Base-by-base conservation (phyloP, 2,113 vertebrate genomes). In the Calidris pugnax region DNA sequence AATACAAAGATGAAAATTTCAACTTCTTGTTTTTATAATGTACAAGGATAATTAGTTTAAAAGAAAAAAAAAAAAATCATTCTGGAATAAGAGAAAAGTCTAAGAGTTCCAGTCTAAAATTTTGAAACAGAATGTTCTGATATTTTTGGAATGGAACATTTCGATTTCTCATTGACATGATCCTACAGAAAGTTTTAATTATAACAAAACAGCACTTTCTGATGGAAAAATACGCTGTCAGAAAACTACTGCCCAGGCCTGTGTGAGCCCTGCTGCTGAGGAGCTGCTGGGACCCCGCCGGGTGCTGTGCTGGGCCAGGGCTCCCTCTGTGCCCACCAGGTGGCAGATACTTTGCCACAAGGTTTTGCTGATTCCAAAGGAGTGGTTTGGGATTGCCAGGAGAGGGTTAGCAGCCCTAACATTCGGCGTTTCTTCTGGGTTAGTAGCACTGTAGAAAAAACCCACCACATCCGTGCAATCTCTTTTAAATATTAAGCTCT, bases 401-500 rank as follows among this genome's bases (percentile, higher is more conserved):
- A 66, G 90, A 26, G 71, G 50, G 39, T 92, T 72, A 87, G 24
- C 4, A 79, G 76, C 33, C 22, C 73, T 64, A 69, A 56, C 48
- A 27, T 16, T 74, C 59, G 51, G 60, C 20, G 2, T 56, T 72
- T 78, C 85, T 33, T 83, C 57, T 79, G 45, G 23, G n/a, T 60
- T 68, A 91, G 66, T 81, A 88, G 76, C 39, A n/a, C 39, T 32
- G 66, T 19, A 86, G 80, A 67, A 57, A 85, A 89, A 86, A 79
- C 62, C 18, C 23, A 39, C 7, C 24, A 43, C 85, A 57, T 62
- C 48, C 80, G 53, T 82, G 76, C 50, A 68, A 95, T 60, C 80
- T 68, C 39, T 50, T 87, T 85, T 79, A 82, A 79, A 89, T 79
- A 86, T 75, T 95, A 88, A 92, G 43, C 60, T 87, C 55, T 51